A percentile compares a stretch with the other conserved stretches of the same genome.
Conservation (phyloP, 2,113 vertebrate species). For the Platichthys stellatus region DNA sequence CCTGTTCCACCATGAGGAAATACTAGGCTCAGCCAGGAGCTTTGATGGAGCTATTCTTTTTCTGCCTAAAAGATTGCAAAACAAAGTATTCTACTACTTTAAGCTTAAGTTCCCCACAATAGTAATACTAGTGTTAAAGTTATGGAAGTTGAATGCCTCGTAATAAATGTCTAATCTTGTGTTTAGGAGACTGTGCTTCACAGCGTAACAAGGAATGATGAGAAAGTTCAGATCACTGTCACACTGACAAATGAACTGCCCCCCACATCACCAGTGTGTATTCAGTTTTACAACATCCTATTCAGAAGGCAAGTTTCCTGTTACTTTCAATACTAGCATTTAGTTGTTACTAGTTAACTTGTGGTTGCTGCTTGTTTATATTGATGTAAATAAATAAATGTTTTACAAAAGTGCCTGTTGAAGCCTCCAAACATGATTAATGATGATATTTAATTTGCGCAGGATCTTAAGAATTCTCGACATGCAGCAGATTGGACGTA, state of each 20-base stretch:
- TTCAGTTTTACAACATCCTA: constrained; percentile 97
- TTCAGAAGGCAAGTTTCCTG: constrained; percentile 86
- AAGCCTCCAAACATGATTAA: neutral
- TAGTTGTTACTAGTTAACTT: neutral
- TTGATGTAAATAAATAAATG: too few species aligned
- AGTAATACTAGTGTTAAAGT: neutral
- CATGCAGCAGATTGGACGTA: constrained; percentile 95
- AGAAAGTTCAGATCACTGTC: constrained; percentile 88
- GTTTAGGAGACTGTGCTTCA: constrained; percentile 88
- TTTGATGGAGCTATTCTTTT: constrained; percentile 92
- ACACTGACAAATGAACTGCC: constrained; percentile 92
- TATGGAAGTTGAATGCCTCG: neutral
- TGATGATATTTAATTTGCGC: neutral
- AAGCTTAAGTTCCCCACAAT: neutral
- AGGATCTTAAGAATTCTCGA: constrained; percentile 93
- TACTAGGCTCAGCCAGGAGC: constrained; percentile 85
- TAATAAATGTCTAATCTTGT: constrained; percentile 3
- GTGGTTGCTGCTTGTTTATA: neutral
- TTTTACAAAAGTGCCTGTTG: neutral
- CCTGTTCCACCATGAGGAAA: constrained; percentile 88
- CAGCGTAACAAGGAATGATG: constrained; percentile 87
- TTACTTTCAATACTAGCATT: neutral
- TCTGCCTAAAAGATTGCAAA: constrained; percentile 83
- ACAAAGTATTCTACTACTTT: constrained; percentile 71
- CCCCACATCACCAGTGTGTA: constrained; percentile 90